A percentile compares a stretch with the other conserved stretches of the same genome.
These are phyloP conservation scores for Hydrochoerus hydrochaeris DNA, from an alignment of 2,113 vertebrate species.

Conservation along the genomic window DNA sequence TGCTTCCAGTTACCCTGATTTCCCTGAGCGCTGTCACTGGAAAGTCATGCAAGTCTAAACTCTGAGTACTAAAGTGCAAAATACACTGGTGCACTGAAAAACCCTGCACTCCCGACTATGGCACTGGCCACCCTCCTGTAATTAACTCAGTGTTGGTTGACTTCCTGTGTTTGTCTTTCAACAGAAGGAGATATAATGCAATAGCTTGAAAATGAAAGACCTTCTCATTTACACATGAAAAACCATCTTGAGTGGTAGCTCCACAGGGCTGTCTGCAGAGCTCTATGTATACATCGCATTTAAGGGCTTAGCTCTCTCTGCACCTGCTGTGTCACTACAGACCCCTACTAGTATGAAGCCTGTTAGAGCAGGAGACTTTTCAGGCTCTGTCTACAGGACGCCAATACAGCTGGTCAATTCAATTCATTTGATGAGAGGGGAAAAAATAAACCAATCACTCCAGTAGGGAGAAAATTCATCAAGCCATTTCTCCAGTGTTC, in stretches of 20 bases:
- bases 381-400: constrained; percentile 63
- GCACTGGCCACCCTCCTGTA: constrained; percentile 48
- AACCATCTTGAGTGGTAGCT: constrained; percentile 52
- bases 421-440: constrained; percentile 61
- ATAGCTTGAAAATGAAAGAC: constrained; percentile 69
- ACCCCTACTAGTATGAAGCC: constrained; percentile 63
- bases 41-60: constrained; percentile 60
- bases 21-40: constrained; percentile 56
- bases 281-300: constrained; percentile 39
- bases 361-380: constrained; percentile 61
- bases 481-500: constrained; percentile 62
- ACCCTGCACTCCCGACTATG: not conserved
- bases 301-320: constrained; percentile 71
- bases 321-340: constrained; percentile 70
- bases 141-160: constrained; percentile 72
- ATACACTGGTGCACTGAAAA: not conserved
- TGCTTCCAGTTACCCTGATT: constrained; percentile 1
- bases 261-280: constrained; percentile 1
- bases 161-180: constrained; percentile 72
- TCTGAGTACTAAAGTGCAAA: not conserved
- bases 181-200: constrained; percentile 69
- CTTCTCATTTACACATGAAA: constrained; percentile 75
- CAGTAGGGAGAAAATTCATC: constrained; percentile 51
- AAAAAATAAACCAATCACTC: not conserved
- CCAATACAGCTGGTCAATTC: constrained; percentile 77